Conservation (phyloP, 2,797 vertebrate genomes). For the Picus viridis region DNA sequence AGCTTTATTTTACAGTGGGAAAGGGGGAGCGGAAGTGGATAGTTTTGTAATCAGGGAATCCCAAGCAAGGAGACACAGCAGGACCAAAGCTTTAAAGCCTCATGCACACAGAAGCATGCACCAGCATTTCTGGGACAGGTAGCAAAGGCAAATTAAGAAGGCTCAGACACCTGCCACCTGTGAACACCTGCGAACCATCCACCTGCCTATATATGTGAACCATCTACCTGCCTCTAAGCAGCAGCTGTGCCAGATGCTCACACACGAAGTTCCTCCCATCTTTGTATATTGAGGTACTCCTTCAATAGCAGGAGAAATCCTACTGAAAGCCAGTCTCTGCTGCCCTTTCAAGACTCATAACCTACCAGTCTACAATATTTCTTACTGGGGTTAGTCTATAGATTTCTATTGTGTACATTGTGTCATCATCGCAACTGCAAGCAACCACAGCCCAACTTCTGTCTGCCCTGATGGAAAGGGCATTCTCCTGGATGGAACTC, state of each 20-base stretch:
- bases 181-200: too few species aligned
- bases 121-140: not conserved
- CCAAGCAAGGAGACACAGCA: not conserved
- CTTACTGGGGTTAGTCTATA: not conserved
- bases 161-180: not conserved
- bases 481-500: not conserved
- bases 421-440: not conserved
- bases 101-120: not conserved
- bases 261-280: fast-evolving
- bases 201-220: not conserved
- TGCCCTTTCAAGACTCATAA: not conserved
- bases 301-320: not conserved
- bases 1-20: not conserved
- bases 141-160: not conserved
- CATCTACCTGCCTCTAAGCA: not conserved
- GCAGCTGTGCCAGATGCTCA: not conserved
- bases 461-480: not conserved
- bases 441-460: not conserved
- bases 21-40: fast-evolving
- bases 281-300: not conserved
- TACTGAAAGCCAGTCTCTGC: not conserved
- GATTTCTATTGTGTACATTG: not conserved
- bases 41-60: not conserved
- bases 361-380: not conserved
- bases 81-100: not conserved